Percentiles rank a stretch among this genome's conserved stretches.
Conservation (phyloP, 1,140 invertebrate species). For the Mylabris phalerata region DNA sequence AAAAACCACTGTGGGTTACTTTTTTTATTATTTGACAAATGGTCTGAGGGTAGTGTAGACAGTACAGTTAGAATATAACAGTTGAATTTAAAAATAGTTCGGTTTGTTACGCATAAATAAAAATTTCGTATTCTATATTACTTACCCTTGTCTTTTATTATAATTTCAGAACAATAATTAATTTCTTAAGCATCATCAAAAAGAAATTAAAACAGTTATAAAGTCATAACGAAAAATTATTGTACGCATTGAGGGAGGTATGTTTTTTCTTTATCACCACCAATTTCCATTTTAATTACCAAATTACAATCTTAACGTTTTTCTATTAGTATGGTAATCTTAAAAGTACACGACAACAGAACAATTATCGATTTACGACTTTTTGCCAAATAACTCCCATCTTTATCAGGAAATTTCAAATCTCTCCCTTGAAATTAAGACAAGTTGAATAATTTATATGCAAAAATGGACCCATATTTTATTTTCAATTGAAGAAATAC, state of each 20-base stretch:
- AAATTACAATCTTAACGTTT: constrained; percentile 25
- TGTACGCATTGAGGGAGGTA: constrained; percentile 24
- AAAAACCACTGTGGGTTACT: constrained; percentile 20
- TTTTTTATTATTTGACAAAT: constrained; percentile 27
- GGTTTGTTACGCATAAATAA: constrained; percentile 22
- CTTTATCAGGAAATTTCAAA: constrained; percentile 2
- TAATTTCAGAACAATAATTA: constrained; percentile 28
- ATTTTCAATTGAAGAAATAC: too few relatives aligned
- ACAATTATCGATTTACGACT: constrained; percentile 16
- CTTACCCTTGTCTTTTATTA: constrained; percentile 20
- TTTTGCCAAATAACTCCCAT: constrained; percentile 1
- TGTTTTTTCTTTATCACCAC: constrained; percentile 25
- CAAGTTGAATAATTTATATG: too few relatives aligned
- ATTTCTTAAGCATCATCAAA: constrained; percentile 30
- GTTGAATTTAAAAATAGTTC: constrained; percentile 30
- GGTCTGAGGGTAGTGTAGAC: constrained; percentile 24
- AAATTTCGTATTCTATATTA: constrained; percentile 16
- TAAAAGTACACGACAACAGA: constrained; percentile 14
- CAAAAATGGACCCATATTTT: too few relatives aligned
- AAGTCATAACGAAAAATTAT: constrained; percentile 30
- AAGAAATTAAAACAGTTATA: constrained; percentile 32
- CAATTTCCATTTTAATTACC: constrained; percentile 31
- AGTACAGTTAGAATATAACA: constrained; percentile 2
- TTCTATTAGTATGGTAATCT: constrained; percentile 28
- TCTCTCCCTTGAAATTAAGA: not conserved